A percentile compares a stretch with the other conserved stretches of the same genome.
These are phyloP conservation scores for Gobionotothen gibberifrons DNA, from an alignment of 2,797 vertebrate genomes.

Conservation along the genomic window DNA sequence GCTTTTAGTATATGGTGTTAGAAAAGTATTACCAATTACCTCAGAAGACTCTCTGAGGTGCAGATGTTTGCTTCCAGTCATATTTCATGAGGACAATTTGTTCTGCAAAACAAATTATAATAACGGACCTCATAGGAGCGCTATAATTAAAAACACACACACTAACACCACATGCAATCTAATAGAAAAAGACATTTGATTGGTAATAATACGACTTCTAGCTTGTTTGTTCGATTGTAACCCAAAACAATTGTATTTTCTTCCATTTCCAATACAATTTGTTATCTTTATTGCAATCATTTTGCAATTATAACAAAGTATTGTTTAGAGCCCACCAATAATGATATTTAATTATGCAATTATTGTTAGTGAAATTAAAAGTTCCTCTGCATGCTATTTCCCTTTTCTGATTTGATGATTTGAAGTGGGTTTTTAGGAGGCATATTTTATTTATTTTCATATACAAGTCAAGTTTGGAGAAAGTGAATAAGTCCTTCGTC, in stretches of 20 bases:
- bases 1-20: background rate
- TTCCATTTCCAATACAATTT: conserved; percentile 2
- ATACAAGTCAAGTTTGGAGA: no score
- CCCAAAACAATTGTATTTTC: conserved; percentile 4
- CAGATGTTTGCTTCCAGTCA: conserved; percentile 31
- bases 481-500: no score
- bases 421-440: no score
- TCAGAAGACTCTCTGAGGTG: conserved; percentile 2
- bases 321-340: background rate
- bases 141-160: background rate
- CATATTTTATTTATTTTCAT: no score
- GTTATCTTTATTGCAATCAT: background rate
- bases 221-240: no score
- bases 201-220: background rate
- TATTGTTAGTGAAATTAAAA: conserved; percentile 3
- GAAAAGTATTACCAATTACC: conserved; percentile 31
- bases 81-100: background rate
- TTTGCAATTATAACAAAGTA: background rate
- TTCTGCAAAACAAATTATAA: conserved; percentile 6
- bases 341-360: background rate
- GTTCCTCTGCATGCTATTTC: background rate
- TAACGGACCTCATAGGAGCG: conserved; percentile 5
- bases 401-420: no score
- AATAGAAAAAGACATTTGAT: background rate
- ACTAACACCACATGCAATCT: conserved; percentile 3